Percentiles rank a stretch among this genome's conserved stretches.
These are phyloP conservation scores for Columba livia DNA, from an alignment of 2,113 vertebrate genomes.

Conservation along the genomic window DNA sequence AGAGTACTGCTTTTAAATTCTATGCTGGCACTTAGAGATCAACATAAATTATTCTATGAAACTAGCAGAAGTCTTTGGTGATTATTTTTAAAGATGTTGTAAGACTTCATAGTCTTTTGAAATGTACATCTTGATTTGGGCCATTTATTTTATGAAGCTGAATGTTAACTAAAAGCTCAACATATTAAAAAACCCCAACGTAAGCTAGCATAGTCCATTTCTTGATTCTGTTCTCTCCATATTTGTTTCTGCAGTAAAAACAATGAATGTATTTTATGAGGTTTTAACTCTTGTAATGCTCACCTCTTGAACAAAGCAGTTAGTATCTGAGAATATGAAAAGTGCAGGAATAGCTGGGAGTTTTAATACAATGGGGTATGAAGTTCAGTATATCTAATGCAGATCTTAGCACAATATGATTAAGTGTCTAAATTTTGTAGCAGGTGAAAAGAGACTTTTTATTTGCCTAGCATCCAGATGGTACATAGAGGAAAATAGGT, in stretches of 20 bases:
- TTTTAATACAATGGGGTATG: background rate
- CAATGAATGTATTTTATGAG: background rate
- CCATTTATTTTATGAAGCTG: background rate
- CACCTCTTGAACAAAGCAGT: background rate
- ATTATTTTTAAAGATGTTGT: constrained; percentile 14
- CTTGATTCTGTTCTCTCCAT: background rate
- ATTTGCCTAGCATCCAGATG: constrained; percentile 54
- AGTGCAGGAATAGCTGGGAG: background rate
- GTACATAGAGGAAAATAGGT: constrained; percentile 33
- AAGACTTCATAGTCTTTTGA: background rate
- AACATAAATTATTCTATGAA: background rate
- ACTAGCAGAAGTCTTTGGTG: background rate
- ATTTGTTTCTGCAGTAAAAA: background rate
- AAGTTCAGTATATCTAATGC: background rate
- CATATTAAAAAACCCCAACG: background rate
- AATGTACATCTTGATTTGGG: background rate
- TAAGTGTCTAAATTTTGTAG: constrained; percentile 19
- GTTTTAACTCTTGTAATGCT: background rate
- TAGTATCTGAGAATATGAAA: background rate
- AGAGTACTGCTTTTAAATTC: constrained; percentile 14
- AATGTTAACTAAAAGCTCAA: background rate
- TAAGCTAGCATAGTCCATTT: background rate
- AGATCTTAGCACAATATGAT: background rate
- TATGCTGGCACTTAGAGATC: constrained; percentile 5
- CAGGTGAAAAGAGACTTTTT: constrained; percentile 32